A percentile compares a stretch with the other conserved stretches of the same genome.
phyloP scores from a whole-genome alignment of 2,888 invertebrate species.

The Caenorhabditis afra region DNA sequence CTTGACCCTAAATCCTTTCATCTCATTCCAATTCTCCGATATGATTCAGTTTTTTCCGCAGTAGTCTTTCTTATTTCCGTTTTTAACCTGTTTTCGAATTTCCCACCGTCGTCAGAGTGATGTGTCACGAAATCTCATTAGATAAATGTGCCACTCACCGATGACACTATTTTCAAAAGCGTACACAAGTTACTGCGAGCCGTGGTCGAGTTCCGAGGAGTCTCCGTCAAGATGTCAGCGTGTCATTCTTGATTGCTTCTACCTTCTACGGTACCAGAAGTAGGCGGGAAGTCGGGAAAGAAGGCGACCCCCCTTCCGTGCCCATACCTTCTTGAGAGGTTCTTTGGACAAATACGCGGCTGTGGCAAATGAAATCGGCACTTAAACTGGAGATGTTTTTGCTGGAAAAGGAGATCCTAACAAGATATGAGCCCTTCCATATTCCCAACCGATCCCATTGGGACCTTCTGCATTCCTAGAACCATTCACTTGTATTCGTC shows the following conservation, averaged over 20 bases:
- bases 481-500: neutral
- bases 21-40: too few species aligned
- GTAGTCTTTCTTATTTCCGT: neutral
- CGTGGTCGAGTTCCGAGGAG: neutral
- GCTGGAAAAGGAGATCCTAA: conserved; percentile 13
- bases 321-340: conserved; percentile 12
- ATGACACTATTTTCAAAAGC: conserved; percentile 56
- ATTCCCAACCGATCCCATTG: conserved; percentile 12
- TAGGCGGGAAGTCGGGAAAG: conserved; percentile 31
- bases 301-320: neutral
- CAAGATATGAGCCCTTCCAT: conserved; percentile 24
- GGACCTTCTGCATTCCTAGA: conserved; percentile 1
- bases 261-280: conserved; percentile 54
- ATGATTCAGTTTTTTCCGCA: too few species aligned
- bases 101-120: conserved; percentile 19
- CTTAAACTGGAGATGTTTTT: conserved; percentile 8
- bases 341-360: neutral
- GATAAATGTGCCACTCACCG: conserved; percentile 59
- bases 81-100: conserved; percentile 28
- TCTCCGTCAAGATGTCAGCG: conserved; percentile 53
- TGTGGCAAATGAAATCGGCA: conserved; percentile 8
- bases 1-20: conserved; percentile 12
- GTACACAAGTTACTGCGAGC: conserved; percentile 30
- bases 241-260: conserved; percentile 56
- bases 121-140: conserved; percentile 49